Conservation (phyloP, 2,113 vertebrate genomes). For the Neolamprologus caudopunctatus region DNA sequence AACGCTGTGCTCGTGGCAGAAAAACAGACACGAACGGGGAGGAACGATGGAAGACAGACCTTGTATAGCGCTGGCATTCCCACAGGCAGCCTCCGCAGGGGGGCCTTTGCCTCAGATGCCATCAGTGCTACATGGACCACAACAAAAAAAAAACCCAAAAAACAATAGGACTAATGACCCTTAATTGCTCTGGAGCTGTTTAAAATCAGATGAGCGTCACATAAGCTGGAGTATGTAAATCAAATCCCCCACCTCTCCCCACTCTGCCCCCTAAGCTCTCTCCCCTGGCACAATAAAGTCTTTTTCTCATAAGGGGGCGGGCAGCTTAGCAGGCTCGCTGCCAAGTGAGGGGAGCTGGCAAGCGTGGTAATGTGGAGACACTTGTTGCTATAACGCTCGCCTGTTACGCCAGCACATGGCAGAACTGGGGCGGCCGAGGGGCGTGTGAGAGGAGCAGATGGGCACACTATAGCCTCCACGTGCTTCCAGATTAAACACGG, state of each 20-base stretch:
- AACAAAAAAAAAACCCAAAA: neutral
- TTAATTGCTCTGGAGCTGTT: slow-evolving; percentile 74
- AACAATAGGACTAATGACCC: slow-evolving; percentile 76
- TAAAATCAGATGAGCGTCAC: slow-evolving; percentile 72
- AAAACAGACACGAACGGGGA: slow-evolving; percentile 22
- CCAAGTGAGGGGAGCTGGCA: slow-evolving; percentile 70
- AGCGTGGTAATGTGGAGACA: slow-evolving; percentile 71
- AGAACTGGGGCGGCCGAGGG: slow-evolving; percentile 5
- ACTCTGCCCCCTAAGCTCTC: slow-evolving; percentile 33
- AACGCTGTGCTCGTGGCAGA: slow-evolving; percentile 43
- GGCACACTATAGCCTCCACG: slow-evolving; percentile 48
- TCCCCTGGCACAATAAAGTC: slow-evolving; percentile 74
- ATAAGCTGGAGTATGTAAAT: slow-evolving; percentile 75
- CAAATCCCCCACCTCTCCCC: slow-evolving; percentile 43
- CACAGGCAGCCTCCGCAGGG: slow-evolving; percentile 51
- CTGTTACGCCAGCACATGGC: slow-evolving; percentile 65
- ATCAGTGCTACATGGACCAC: slow-evolving; percentile 29
- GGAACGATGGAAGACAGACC: slow-evolving; percentile 28
- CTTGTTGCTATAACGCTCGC: slow-evolving; percentile 71
- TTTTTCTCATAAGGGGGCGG: slow-evolving; percentile 70
- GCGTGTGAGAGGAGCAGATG: slow-evolving; percentile 40
- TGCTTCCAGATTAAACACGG: slow-evolving; percentile 49
- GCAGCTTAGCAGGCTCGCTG: slow-evolving; percentile 66
- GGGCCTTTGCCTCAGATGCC: slow-evolving; percentile 30
- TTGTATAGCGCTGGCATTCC: slow-evolving; percentile 58